Evolutionary conservation across 2,113 vertebrate genomes (phyloP), one percentile per base, ranked within the genome.

Genomic region (Chascanopsetta lugubris): DNA sequence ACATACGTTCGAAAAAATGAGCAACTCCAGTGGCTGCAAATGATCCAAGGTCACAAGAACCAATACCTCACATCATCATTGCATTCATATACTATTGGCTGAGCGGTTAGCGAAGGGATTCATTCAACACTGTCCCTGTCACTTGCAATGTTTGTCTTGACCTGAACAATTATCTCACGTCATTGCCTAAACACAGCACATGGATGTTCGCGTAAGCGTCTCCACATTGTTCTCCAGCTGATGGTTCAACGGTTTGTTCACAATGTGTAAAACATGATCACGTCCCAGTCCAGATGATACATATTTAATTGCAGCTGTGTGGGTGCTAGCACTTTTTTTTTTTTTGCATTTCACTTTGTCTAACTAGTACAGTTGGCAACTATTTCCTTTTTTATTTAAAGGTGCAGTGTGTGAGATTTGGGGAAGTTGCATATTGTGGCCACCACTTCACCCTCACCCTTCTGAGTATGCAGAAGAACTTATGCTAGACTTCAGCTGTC

Each of bases 81-180:
- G 25, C 21, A 26, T 54, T 53, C 38, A 25, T 24, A 25, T 64
- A 3, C 27, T 71, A 70, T 79, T 77, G 66, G 38, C 53, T 47
- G 54, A 61, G 42, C 51, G 69, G 66, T 64, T 79, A 72, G 73
- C 36, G n/a, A 61, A n/a, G 42, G 72, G 81, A 73, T 83, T 72
- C 42, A 74, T 57, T 46, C 29, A 76, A 48, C 64, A 54, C 36
- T 60, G 21, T 38, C 59, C 58, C 36, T 76, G 56, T 70, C 42
- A 70, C 72, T 69, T 55, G 20, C 34, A 62, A 32, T 64, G 49
- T 69, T 34, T 65, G 34, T 57, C 57, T 30, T 45, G 62, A 70
- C 53, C 50, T 20, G 63, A 26, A 61, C 79, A 72, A 71, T 83
- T 34, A 62, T 42, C 25, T 57, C 18, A 34, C 22, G 46, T n/a